Percentiles rank a stretch among this genome's conserved stretches.
Conservation (phyloP, 2,888 invertebrate species). For the Epiblema foenella region DNA sequence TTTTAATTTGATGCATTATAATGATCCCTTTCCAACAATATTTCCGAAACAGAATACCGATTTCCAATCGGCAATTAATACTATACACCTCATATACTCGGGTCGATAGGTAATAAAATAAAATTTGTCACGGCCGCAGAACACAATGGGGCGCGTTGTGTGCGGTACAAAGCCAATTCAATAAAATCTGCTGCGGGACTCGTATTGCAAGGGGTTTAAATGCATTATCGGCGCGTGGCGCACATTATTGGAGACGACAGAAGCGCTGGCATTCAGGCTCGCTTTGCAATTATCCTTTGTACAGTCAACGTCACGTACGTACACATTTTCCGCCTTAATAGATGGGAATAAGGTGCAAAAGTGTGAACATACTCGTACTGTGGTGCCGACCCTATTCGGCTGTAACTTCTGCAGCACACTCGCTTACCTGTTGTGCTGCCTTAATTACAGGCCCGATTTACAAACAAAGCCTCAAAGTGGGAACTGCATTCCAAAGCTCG, state of each 20-base stretch:
- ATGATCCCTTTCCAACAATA: background rate
- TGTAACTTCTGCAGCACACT: constrained; percentile 33
- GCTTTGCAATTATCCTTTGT: constrained; percentile 34
- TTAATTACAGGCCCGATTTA: constrained; percentile 51
- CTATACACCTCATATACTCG: constrained; percentile 35
- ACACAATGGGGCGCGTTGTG: constrained; percentile 67
- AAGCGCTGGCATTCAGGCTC: constrained; percentile 47
- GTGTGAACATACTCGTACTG: too few relatives aligned
- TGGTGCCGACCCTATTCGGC: background rate
- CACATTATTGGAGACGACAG: constrained; percentile 52
- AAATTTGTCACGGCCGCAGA: constrained; percentile 67
- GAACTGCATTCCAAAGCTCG: constrained; percentile 53
- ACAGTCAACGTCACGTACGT: background rate
- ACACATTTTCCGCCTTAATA: too few relatives aligned
- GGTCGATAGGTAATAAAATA: constrained; percentile 59
- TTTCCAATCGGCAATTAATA: constrained; percentile 47
- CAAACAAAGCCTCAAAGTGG: constrained; percentile 58
- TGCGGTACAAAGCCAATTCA: constrained; percentile 74
- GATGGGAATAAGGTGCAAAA: too few relatives aligned
- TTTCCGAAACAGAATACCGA: constrained; percentile 37
- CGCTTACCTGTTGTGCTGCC: constrained; percentile 58
- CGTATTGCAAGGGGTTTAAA: constrained; percentile 73
- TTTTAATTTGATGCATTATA: too few relatives aligned
- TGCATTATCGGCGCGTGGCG: constrained; percentile 70
- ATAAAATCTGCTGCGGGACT: constrained; percentile 70